Percentiles rank a stretch among this genome's conserved stretches.
Evolutionary conservation across 2,113 vertebrate genomes (phyloP).

Genomic region (Alectura lathami): DNA sequence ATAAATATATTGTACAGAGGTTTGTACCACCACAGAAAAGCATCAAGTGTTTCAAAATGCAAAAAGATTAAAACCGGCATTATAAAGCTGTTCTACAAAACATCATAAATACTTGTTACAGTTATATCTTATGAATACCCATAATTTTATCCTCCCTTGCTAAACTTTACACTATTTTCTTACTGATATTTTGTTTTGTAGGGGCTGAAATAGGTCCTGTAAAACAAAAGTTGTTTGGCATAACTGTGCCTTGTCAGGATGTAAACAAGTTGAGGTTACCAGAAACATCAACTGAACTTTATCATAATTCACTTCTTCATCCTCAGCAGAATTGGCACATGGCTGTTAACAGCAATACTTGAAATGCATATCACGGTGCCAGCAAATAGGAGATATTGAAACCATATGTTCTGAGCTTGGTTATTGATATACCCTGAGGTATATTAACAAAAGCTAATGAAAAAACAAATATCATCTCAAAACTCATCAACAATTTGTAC

Average conservation of each 20-base stretch:
- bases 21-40: neutral
- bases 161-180: neutral
- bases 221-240: neutral
- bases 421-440: neutral
- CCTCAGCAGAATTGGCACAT: conserved; percentile 14
- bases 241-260: neutral
- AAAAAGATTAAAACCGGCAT: neutral
- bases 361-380: neutral
- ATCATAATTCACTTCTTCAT: conserved; percentile 11
- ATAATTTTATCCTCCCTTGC: neutral
- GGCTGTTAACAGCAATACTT: conserved; percentile 11
- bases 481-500: conserved; percentile 7
- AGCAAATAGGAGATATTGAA: conserved; percentile 30
- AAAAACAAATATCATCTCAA: neutral
- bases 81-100: neutral
- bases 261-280: conserved; percentile 17
- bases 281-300: neutral
- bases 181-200: neutral
- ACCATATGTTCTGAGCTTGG: neutral
- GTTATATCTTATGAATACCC: neutral
- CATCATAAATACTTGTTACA: neutral
- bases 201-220: neutral
- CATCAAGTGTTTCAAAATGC: neutral
- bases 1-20: neutral
- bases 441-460: conserved; percentile 10